Evolutionary conservation across 2,888 invertebrate genomes (phyloP).

Genomic region (Anthophora plumipes): DNA sequence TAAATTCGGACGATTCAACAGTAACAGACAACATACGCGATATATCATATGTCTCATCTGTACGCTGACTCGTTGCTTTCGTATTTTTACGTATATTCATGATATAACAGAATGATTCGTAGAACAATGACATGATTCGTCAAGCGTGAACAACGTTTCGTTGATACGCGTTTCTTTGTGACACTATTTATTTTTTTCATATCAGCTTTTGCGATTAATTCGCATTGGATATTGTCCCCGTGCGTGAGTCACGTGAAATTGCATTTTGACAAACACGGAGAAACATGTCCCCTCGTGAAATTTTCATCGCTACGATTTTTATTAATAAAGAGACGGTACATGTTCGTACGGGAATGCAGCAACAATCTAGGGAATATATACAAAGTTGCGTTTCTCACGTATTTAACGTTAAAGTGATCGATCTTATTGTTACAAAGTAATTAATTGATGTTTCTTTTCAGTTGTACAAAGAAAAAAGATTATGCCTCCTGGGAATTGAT

Average conservation of each 20-base stretch:
- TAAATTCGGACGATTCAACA: not conserved
- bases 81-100: not conserved
- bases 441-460: constrained; percentile 83
- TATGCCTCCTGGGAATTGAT: constrained; percentile 89
- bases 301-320: not conserved
- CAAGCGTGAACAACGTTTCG: not conserved
- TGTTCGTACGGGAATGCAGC: too few relatives aligned
- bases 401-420: not conserved
- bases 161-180: too few relatives aligned
- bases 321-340: not conserved
- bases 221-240: not conserved
- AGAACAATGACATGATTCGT: not conserved
- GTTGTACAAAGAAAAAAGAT: constrained; percentile 89
- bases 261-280: not conserved
- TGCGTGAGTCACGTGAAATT: not conserved
- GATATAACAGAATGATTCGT: constrained; percentile 1
- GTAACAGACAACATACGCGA: not conserved
- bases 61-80: not conserved
- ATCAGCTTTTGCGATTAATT: not conserved
- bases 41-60: constrained; percentile 27
- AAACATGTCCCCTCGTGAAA: not conserved
- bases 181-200: not conserved
- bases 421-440: not conserved
- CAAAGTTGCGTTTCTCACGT: not conserved
- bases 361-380: too few relatives aligned